Base-by-base conservation (phyloP, 2,888 invertebrate species). In the Aspidiotus destructor region DNA sequence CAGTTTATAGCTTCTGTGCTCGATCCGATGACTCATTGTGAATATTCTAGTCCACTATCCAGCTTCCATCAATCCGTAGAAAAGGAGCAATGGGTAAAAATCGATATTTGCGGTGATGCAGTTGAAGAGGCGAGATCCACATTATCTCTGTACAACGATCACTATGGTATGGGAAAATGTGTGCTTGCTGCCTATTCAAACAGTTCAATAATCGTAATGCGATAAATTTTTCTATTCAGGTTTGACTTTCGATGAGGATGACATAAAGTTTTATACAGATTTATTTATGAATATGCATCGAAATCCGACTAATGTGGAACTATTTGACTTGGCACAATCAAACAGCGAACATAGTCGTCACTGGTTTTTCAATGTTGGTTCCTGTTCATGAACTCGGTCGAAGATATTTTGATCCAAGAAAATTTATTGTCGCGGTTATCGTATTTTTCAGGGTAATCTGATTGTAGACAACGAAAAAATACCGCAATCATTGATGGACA, bases 331-430 rank as follows among this genome's bases (percentile, higher is more conserved):
- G 73, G 98, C 98, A 5, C 98, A 99, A 78, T 94, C 94, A 42
- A 97, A 97, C 77, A 95, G 96, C 78, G 98, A 99, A 77, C 98
- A 99, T 78, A 95, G 95, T 71, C 84, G 98, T 7, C 98, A 99
- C 81, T 98, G 98, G 98, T 98, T 98, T 80, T 98, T 98, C 79
- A 92, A 92, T 74, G 83, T 82, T 72, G 60, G 44, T 15, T 13
- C 48, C 40, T 40, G 41, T 42, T 55, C 3, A 60, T 68, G 15
- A 17, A 48, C 8, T 48, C 17, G 48, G 40, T 64, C 42, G 2
- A 52, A 52, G n/a, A 52, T n/a, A n/a, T n/a, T n/a, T n/a, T n/a
- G n/a, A n/a, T 11, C 10, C 11, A 11, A 10, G 11, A 52, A 52
- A 52, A 11, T 52, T 52, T 1, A 52, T 1, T 52, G 5, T n/a